phyloP scores from a whole-genome alignment of 2,797 vertebrate species.

The Crocodylus rhombifer region DNA sequence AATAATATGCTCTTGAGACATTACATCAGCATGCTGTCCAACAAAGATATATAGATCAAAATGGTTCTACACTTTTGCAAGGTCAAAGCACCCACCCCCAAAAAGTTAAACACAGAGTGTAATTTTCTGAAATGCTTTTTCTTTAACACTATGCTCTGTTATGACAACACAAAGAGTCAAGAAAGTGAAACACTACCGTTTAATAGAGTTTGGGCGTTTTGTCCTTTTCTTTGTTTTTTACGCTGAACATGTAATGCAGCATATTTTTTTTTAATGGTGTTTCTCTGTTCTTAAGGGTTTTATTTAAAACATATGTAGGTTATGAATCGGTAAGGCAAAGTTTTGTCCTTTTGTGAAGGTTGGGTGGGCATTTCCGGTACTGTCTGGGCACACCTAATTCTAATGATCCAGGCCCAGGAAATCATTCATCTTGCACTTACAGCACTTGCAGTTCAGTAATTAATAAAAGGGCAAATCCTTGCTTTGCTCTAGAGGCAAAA shows the following conservation, averaged over 20 bases:
- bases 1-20: not conserved
- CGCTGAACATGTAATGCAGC: not conserved
- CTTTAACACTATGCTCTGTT: not conserved
- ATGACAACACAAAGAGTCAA: not conserved
- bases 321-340: not conserved
- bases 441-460: not conserved
- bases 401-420: not conserved
- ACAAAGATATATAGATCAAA: not conserved
- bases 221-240: not conserved
- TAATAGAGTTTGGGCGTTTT: not conserved
- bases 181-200: not conserved
- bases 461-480: not conserved
- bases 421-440: not conserved
- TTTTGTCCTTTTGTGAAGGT: not conserved
- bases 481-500: not conserved
- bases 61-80: not conserved
- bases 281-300: not conserved
- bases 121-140: not conserved
- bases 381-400: not conserved
- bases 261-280: not conserved
- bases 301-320: not conserved
- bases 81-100: not conserved
- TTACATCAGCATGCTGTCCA: not conserved
- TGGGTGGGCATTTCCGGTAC: not conserved
- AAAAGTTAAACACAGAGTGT: not conserved